Percentiles rank a stretch among this genome's conserved stretches.
Conservation (phyloP, 30 jellyfish, hydroid and myxozoan genomes). For the Hydractinia symbiolongicarpus region DNA sequence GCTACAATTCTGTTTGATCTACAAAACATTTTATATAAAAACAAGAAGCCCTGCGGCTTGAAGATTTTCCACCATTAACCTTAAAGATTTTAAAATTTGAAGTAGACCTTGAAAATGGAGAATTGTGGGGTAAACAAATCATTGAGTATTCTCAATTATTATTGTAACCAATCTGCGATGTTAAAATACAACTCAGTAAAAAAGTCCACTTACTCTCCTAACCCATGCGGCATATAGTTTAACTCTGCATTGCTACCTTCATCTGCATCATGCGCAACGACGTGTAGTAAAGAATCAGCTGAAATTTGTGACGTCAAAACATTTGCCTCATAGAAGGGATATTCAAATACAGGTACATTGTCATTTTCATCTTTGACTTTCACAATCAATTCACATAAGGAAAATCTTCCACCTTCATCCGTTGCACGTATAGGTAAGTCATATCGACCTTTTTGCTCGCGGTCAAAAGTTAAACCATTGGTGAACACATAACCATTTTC, state of each 20-base stretch:
- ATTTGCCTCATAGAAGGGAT: constrained; percentile 55
- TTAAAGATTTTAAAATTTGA: too few species aligned
- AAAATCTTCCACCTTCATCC: constrained; percentile 87
- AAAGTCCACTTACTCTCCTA: constrained; percentile 19
- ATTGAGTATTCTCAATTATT: too few species aligned
- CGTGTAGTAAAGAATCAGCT: constrained; percentile 53
- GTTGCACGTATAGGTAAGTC: constrained; percentile 66
- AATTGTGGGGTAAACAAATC: too few species aligned
- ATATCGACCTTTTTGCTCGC: constrained; percentile 56
- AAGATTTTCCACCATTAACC: too few species aligned
- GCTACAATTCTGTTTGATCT: too few species aligned
- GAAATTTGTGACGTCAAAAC: constrained; percentile 50
- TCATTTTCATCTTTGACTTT: constrained; percentile 78
- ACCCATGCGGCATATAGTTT: constrained; percentile 55
- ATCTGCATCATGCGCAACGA: constrained; percentile 75
- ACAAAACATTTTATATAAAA: too few species aligned
- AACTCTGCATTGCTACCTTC: constrained; percentile 86
- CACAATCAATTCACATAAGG: constrained; percentile 37
- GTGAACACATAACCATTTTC: constrained; percentile 26
- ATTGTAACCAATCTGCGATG: too few species aligned
- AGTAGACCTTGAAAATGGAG: too few species aligned
- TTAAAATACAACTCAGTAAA: too few species aligned
- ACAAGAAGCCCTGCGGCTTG: too few species aligned
- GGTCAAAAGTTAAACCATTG: constrained; percentile 46
- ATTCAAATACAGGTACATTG: constrained; percentile 84